These are phyloP conservation scores for Trematomus bernacchii DNA, from an alignment of 2,797 vertebrate genomes.

Conservation along the genomic window DNA sequence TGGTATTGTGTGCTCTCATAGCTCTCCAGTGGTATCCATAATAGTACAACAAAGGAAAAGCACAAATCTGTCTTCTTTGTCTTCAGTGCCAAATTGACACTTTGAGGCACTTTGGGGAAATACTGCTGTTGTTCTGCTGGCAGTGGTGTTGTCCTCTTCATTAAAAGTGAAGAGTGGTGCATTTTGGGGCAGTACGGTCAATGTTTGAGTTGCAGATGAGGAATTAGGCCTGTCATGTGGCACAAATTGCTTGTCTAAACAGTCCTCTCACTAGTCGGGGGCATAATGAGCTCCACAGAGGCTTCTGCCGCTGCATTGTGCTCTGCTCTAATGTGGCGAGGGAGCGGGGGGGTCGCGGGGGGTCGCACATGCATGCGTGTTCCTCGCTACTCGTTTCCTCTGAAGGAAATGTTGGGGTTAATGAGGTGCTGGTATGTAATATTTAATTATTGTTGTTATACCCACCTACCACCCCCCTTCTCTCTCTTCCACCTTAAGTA, in stretches of 20 bases:
- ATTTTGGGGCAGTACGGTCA: constrained; percentile 45
- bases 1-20: neutral
- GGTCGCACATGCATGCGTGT: constrained; percentile 30
- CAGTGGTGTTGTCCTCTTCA: constrained; percentile 32
- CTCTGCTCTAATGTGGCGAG: constrained; percentile 49
- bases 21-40: neutral
- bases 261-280: constrained; percentile 47
- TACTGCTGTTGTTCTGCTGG: neutral
- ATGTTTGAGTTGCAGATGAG: constrained; percentile 57
- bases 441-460: constrained; percentile 59
- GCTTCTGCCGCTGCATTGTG: constrained; percentile 31
- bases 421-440: constrained; percentile 67
- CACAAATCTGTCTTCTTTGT: neutral
- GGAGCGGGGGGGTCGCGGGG: constrained; percentile 27
- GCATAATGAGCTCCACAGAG: constrained; percentile 69
- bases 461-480: too few relatives aligned
- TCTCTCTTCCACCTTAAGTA: constrained; percentile 42
- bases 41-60: constrained; percentile 13
- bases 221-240: constrained; percentile 66
- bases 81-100: constrained; percentile 12
- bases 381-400: constrained; percentile 28
- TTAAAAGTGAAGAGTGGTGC: constrained; percentile 27
- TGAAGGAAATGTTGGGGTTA: constrained; percentile 55
- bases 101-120: constrained; percentile 13
- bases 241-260: constrained; percentile 74